Base-by-base conservation (phyloP, 1,140 invertebrate species). In the Melitaea cinxia region DNA sequence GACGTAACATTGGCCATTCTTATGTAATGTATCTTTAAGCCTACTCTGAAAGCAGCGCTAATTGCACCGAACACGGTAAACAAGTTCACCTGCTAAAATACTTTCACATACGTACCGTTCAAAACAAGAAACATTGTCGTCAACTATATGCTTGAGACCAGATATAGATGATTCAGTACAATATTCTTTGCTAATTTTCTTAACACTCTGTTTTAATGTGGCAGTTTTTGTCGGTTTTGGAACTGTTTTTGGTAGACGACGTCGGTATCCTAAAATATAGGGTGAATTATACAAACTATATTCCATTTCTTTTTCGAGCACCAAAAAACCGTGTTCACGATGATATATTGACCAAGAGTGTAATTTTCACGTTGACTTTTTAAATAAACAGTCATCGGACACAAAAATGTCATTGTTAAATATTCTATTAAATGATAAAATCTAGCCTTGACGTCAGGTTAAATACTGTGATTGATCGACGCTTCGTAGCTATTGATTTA, bases 341-440 rank as follows among this genome's bases (percentile, higher is more conserved):
- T 49, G 17, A 35, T 15, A 17, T 57, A 12, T 65, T 39, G 23
- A 39, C 45, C 33, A 9, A 17, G n/a, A 50, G 45, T 65, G 62
- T 50, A 9, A 52, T 67, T 70, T 66, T 26, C 24, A 37, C 45
- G 39, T 68, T 52, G 50, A 55, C 59, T 56, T 66, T 70, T 68
- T 54, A 52, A 60, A 68, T 47, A 1, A 67, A 39, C 35, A 62
- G 6, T 26, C 65, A 66, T 33, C 54, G 33, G 23, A 58, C 67
- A 52, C 66, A 73, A 73, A 73, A 83, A 75, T 72, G 65, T 53
- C 61, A 67, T 81, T 71, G 68, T 87, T 87, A 85, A 87, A 83
- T 85, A 87, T 89, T 88, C 83, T 73, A 84, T 84, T 85, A 80
- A 23, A 30, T 35, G 85, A 87, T 89, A 89, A 72, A 54, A 88